Conservation (phyloP, 1,140 invertebrate species). For the Drosophila virilis region DNA sequence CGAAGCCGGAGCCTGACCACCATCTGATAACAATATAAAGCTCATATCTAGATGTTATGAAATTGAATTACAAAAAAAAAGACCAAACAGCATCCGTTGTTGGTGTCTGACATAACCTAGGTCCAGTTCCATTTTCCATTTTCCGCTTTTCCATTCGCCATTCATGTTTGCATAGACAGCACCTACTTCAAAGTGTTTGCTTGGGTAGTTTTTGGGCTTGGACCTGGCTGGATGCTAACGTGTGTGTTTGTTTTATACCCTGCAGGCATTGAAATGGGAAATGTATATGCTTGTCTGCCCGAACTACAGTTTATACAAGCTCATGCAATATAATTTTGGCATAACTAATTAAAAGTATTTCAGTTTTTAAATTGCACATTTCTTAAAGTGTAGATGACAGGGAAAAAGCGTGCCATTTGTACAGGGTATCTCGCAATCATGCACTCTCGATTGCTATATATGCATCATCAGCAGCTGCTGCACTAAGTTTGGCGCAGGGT, state of each 20-base stretch:
- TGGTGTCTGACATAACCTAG: constrained; percentile 3
- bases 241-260: constrained; percentile 2
- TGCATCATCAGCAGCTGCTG: too few relatives aligned
- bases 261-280: not conserved
- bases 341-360: too few relatives aligned
- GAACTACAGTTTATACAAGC: too few relatives aligned
- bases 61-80: constrained; percentile 47
- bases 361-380: too few relatives aligned
- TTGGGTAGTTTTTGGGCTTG: constrained; percentile 31
- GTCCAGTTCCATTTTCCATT: constrained; percentile 24
- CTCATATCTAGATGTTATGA: constrained; percentile 79
- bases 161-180: constrained; percentile 69
- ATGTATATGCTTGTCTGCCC: not conserved
- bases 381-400: too few relatives aligned
- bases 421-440: too few relatives aligned
- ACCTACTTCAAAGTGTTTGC: constrained; percentile 70
- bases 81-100: constrained; percentile 54
- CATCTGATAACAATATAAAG: constrained; percentile 74
- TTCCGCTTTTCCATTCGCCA: constrained; percentile 25
- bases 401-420: too few relatives aligned
- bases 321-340: too few relatives aligned
- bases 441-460: too few relatives aligned
- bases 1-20: constrained; percentile 15
- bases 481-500: not conserved
- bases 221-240: constrained; percentile 25